Evolutionary conservation across 2,888 invertebrate species (phyloP), one percentile per base, ranked within the genome.

Genomic region (Serrognathus titanus): DNA sequence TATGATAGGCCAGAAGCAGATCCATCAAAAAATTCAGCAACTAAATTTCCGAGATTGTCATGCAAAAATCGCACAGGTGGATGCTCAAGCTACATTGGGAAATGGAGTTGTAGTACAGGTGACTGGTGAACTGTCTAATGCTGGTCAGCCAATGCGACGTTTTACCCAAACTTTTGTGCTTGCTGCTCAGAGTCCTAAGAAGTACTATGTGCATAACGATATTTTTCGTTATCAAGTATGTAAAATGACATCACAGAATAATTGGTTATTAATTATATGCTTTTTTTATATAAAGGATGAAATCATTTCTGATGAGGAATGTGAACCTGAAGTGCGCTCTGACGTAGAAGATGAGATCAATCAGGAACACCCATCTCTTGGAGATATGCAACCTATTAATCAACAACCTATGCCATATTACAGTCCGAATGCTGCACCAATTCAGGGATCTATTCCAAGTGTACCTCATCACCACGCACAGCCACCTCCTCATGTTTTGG

Each of bases 131-230:
- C 81, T 98, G 68, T 95, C 95, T 55, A 97, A 97, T 80, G 94
- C 92, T 74, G 96, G 96, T 10, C 90, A 94, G 75, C 96, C 96
- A 53, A 96, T 97, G 96, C 86, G 97, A 20, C 90, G 97, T 56
- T 98, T 98, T 81, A 96, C 97, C 75, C 97, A 98, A 82, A 97
- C 97, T 0, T 94, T 98, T 81, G 97, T 98, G 56, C 81, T 98
- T 76, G 97, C 94, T 60, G 90, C 94, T 59, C 96, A 97, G 80
- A 90, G 93, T 56, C 95, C 97, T 58, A 97, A 95, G 82, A 95
- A 96, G 81, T 98, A 96, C 82, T 98, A 97, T 78, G 97, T 98
- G 60, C 95, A 96, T 79, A 98, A 98, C 79, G 97, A 98, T 80
- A 97, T 98, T 78, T 98, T 98, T 81, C 91, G 97, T 63, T 98